Conservation (phyloP, 2,113 vertebrate genomes). For the Rhombomys opimus region DNA sequence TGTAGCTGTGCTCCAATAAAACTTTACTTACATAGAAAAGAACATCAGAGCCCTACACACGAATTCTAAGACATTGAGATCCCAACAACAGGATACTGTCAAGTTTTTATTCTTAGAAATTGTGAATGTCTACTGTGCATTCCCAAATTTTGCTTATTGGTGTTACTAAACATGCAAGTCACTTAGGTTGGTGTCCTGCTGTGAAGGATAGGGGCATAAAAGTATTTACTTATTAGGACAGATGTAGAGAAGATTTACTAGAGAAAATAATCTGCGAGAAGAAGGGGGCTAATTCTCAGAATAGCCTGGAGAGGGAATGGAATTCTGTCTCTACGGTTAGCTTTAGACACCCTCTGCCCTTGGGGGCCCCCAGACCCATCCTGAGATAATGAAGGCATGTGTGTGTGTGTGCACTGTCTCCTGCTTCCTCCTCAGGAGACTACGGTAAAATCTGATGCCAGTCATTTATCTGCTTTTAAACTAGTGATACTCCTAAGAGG, state of each 20-base stretch:
- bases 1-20: not conserved
- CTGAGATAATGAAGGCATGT: not conserved
- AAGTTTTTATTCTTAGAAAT: not conserved
- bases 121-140: not conserved
- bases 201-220: not conserved
- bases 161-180: not conserved
- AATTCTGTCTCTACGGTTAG: not conserved
- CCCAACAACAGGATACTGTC: not conserved
- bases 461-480: not conserved
- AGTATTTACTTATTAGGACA: not conserved
- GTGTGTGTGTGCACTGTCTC: not conserved
- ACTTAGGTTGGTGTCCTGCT: not conserved
- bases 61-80: not conserved
- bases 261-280: not conserved
- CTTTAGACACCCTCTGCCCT: not conserved
- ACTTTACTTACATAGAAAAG: not conserved
- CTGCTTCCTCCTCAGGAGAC: not conserved
- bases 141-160: not conserved
- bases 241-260: not conserved
- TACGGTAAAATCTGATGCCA: not conserved
- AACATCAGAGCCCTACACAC: not conserved
- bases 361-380: not conserved
- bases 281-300: not conserved
- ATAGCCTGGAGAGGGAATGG: not conserved
- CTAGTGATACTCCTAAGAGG: no score